Conservation (phyloP, 2,888 invertebrate genomes). For the Drosophila histrio region DNA sequence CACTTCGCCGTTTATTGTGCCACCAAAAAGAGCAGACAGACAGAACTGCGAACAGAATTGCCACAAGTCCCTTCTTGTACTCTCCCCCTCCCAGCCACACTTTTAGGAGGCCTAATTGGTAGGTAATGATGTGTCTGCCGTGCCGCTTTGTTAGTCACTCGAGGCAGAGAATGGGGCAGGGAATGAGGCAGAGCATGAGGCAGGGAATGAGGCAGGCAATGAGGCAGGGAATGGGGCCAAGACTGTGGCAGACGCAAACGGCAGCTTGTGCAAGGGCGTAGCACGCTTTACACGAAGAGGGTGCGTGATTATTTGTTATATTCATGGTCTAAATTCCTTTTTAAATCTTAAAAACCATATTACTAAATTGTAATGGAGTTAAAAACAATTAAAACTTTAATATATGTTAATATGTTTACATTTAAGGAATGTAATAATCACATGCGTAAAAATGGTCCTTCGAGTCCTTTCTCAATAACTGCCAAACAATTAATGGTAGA, state of each 20-base stretch:
- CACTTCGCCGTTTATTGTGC: constrained; percentile 69
- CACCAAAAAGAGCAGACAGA: constrained; percentile 67
- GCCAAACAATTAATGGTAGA: no score
- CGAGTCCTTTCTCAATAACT: no score
- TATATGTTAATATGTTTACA: no score
- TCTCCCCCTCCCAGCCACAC: constrained; percentile 24
- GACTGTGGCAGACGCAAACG: constrained; percentile 7
- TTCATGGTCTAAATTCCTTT: no score
- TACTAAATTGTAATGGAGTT: no score
- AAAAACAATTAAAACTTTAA: no score
- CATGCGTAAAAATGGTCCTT: no score
- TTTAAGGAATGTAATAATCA: no score
- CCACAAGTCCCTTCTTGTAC: constrained; percentile 4
- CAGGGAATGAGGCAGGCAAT: constrained; percentile 2
- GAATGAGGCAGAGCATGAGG: constrained; percentile 7
- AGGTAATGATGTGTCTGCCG: constrained; percentile 79
- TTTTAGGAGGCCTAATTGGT: constrained; percentile 74
- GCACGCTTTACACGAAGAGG: no score
- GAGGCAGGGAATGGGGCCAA: constrained; percentile 4
- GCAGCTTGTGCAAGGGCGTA: no score
- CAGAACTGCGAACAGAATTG: constrained; percentile 10
- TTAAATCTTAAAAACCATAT: no score
- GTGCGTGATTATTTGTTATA: no score
- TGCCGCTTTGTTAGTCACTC: constrained; percentile 76
- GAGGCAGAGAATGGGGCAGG: constrained; percentile 17